These are phyloP conservation scores for Sander vitreus DNA, from an alignment of 2,113 vertebrate species.

Conservation along the genomic window DNA sequence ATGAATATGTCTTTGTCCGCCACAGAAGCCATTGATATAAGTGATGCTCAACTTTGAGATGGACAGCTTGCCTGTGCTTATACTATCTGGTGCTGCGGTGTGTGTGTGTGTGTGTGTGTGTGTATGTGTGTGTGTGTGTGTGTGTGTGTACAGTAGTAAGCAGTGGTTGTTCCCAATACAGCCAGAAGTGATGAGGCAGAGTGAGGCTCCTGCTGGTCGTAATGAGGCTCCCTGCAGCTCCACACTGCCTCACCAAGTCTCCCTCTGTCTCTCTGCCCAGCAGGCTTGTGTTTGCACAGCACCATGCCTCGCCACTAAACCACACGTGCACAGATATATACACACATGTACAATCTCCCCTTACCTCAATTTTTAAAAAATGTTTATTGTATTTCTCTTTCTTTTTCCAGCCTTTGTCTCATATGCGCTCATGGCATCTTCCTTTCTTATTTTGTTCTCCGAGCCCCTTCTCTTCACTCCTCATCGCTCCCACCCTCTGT, in stretches of 20 bases:
- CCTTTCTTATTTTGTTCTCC: not conserved
- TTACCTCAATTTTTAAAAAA: slow-evolving; percentile 14
- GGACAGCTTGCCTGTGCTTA: slow-evolving; percentile 43
- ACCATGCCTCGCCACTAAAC: slow-evolving; percentile 40
- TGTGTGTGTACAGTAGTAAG: slow-evolving; percentile 44
- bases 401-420: not conserved
- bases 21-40: slow-evolving; percentile 21
- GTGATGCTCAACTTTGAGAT: slow-evolving; percentile 29
- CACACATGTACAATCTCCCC: not conserved
- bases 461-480: not conserved
- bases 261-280: slow-evolving; percentile 67
- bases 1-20: not conserved
- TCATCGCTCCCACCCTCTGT: slow-evolving; percentile 10
- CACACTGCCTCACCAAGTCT: slow-evolving; percentile 71
- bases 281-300: slow-evolving; percentile 67
- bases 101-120: slow-evolving; percentile 32
- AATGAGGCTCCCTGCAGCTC: slow-evolving; percentile 85
- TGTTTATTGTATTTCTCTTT: slow-evolving; percentile 33
- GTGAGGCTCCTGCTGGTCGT: slow-evolving; percentile 81
- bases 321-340: slow-evolving; percentile 32
- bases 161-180: slow-evolving; percentile 68
- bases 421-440: slow-evolving; percentile 5
- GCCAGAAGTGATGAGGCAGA: slow-evolving; percentile 81
- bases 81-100: slow-evolving; percentile 26
- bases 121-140: slow-evolving; percentile 37